phyloP scores from a whole-genome alignment of 2,888 invertebrate species.

The Thymelicus lineola region DNA sequence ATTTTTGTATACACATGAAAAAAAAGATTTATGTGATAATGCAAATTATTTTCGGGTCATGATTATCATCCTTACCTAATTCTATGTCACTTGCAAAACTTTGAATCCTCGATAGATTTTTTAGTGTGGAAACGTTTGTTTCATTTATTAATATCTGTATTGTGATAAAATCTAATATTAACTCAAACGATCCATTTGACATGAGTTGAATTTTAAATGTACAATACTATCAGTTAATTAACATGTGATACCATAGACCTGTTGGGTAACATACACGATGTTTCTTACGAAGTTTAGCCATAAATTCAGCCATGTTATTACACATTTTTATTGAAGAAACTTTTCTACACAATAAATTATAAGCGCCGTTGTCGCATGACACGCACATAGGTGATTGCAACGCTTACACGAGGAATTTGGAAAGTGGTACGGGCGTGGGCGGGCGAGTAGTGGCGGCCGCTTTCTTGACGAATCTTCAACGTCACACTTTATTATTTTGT shows the following conservation, averaged over 20 bases:
- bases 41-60: too few relatives aligned
- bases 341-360: constrained; percentile 35
- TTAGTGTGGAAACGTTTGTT: too few relatives aligned
- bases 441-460: constrained; percentile 74
- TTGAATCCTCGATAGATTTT: too few relatives aligned
- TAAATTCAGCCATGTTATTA: constrained; percentile 27
- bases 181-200: background rate
- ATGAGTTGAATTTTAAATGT: background rate
- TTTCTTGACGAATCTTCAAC: constrained; percentile 79
- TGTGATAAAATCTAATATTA: too few relatives aligned
- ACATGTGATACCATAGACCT: constrained; percentile 4
- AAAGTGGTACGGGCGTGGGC: constrained; percentile 82
- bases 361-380: constrained; percentile 51
- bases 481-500: constrained; percentile 76
- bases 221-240: background rate
- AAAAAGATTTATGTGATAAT: too few relatives aligned
- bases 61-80: too few relatives aligned
- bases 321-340: constrained; percentile 24
- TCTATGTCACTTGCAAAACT: too few relatives aligned
- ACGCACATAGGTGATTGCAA: constrained; percentile 78
- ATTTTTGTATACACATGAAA: too few relatives aligned
- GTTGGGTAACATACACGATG: background rate
- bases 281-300: constrained; percentile 19
- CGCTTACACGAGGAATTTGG: constrained; percentile 82
- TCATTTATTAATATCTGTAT: too few relatives aligned